Evolutionary conservation across 2,797 vertebrate genomes (phyloP), one percentile per base, ranked within the genome.

Genomic region (Taenioides sp.): DNA sequence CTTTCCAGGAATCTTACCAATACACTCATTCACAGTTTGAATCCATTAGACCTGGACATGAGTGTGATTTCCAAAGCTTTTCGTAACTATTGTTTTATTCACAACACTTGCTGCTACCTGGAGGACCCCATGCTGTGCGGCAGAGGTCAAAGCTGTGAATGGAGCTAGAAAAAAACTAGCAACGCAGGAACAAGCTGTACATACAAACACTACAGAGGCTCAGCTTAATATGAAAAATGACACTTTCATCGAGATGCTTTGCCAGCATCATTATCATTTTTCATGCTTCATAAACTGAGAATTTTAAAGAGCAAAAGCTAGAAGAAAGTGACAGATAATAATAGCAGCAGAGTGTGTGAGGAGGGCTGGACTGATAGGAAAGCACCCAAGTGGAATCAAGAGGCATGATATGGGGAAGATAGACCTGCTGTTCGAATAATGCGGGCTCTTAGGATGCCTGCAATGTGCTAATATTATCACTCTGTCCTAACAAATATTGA

Each of bases 381-480:
- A 68, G 76, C 76, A 81, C 59, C 54, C 74, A 84, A 70, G 75
- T 77, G 71, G 75, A 82, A 84, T 71, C 83, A 61, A 76, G 74
- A 76, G 87, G 87, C 82, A 87, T 43, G 43, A 65, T 43, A 5
- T 47, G 67, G n/a, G 64, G 40, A 47, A 75, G 72, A 74, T 40
- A 47, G 65, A 76, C 73, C 62, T 54, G 67, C 76, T 82, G 72
- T 64, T 62, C 25, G 50, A 69, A 73, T 40, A 75, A 14, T 52
- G 69, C 58, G 31, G 47, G 67, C 31, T 83, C 70, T 67, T 11
- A 74, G 16, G n/a, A 69, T 62, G 40, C 57, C 14, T 23, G 12
- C 57, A 59, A 28, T 27, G 57, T 7, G 0, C 22, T 43, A 57
- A 57, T 57, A 25, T 57, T 23, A 22, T 58, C 5, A 57, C 22